Conservation (phyloP, 2,797 vertebrate species). For the Silurus lanzhouensis region DNA sequence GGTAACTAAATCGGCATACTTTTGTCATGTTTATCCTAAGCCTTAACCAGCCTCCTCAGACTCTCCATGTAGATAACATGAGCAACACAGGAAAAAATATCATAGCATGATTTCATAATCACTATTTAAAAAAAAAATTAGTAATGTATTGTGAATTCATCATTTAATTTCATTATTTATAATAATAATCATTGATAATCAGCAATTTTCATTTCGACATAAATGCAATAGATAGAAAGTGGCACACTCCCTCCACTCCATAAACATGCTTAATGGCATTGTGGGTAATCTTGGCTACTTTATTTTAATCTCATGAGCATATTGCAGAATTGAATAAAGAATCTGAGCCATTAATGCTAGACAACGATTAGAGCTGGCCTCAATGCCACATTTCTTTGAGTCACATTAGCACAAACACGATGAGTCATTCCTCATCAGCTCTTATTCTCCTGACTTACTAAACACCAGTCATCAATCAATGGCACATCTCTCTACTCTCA, state of each 20-base stretch:
- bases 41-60: background rate
- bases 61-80: background rate
- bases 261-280: background rate
- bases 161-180: background rate
- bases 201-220: background rate
- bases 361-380: background rate
- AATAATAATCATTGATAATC: background rate
- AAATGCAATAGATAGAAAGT: background rate
- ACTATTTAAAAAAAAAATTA: background rate
- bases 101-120: background rate
- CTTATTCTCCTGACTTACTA: background rate
- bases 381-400: background rate
- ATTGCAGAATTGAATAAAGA: too few species aligned
- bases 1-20: background rate
- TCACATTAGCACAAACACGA: background rate
- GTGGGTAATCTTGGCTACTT: background rate
- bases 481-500: background rate
- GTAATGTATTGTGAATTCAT: background rate
- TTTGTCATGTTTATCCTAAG: background rate
- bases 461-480: background rate
- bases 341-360: background rate
- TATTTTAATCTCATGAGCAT: background rate
- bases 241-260: background rate
- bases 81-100: too few species aligned
- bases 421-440: background rate